These are phyloP conservation scores for Cecropterus lyciades DNA, from an alignment of 1,140 invertebrate species.

Conservation along the genomic window DNA sequence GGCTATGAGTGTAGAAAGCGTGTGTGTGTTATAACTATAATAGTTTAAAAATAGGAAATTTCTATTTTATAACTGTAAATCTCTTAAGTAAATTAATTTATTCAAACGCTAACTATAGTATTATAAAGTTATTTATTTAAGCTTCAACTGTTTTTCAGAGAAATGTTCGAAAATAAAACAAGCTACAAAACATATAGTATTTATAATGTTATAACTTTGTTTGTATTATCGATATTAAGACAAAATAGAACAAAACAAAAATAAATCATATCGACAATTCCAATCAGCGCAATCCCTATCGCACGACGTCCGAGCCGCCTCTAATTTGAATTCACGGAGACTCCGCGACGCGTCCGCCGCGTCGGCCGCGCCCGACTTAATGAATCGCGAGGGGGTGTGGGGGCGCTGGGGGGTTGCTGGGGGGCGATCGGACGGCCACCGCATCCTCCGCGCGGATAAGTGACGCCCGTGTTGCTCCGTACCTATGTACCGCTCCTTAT, in stretches of 20 bases:
- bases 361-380: slow-evolving; percentile 82
- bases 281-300: slow-evolving; percentile 52
- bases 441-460: slow-evolving; percentile 83
- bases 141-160: too few species aligned
- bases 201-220: slow-evolving; percentile 1
- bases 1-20: too few species aligned
- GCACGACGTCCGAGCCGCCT: slow-evolving; percentile 80
- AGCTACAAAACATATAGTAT: too few species aligned
- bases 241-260: background rate
- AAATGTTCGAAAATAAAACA: too few species aligned
- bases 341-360: slow-evolving; percentile 81
- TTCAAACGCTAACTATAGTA: too few species aligned
- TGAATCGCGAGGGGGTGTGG: slow-evolving; percentile 77
- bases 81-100: too few species aligned
- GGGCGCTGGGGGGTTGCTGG: slow-evolving; percentile 44
- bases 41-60: too few species aligned
- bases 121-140: too few species aligned
- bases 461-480: slow-evolving; percentile 81
- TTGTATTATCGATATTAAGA: too few species aligned
- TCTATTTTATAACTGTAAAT: too few species aligned
- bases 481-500: slow-evolving; percentile 73
- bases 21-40: too few species aligned
- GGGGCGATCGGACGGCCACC: slow-evolving; percentile 76
- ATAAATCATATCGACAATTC: slow-evolving; percentile 25
- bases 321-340: slow-evolving; percentile 83